Percentiles rank a stretch among this genome's conserved stretches.
Evolutionary conservation across 2,888 invertebrate species (phyloP).

Genomic region (Drosophila siamana): DNA sequence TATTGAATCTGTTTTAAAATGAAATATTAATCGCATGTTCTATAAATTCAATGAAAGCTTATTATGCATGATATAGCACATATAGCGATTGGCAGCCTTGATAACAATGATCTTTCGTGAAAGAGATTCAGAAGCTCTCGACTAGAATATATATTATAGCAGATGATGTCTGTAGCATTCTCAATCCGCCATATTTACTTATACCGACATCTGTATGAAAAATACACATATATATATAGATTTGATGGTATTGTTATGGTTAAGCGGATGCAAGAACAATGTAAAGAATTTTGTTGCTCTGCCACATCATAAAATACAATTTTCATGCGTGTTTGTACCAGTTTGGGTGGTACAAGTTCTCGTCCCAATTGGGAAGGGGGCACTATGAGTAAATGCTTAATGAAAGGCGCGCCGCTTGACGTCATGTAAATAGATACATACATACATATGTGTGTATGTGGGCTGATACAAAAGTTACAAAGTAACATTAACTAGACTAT

Average conservation of each 20-base stretch:
- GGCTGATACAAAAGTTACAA: constrained; percentile 29
- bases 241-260: constrained; percentile 48
- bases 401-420: constrained; percentile 69
- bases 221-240: constrained; percentile 19
- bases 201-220: neutral
- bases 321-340: constrained; percentile 62
- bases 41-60: constrained; percentile 11
- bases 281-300: constrained; percentile 59
- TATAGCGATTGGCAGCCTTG: constrained; percentile 64
- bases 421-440: constrained; percentile 44
- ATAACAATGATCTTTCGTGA: constrained; percentile 63
- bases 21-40: constrained; percentile 34
- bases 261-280: constrained; percentile 66
- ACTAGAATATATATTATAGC: constrained; percentile 19
- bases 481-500: constrained; percentile 53
- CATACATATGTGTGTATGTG: neutral
- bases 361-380: constrained; percentile 21
- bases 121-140: constrained; percentile 31
- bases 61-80: constrained; percentile 20
- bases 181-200: constrained; percentile 19
- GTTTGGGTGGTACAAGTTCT: constrained; percentile 20
- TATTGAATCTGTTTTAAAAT: constrained; percentile 27
- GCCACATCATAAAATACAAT: constrained; percentile 54
- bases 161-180: constrained; percentile 30
- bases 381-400: constrained; percentile 13